Evolutionary conservation across 2,888 invertebrate genomes (phyloP), one percentile per base, ranked within the genome.

Genomic region (Apoderus coryli): DNA sequence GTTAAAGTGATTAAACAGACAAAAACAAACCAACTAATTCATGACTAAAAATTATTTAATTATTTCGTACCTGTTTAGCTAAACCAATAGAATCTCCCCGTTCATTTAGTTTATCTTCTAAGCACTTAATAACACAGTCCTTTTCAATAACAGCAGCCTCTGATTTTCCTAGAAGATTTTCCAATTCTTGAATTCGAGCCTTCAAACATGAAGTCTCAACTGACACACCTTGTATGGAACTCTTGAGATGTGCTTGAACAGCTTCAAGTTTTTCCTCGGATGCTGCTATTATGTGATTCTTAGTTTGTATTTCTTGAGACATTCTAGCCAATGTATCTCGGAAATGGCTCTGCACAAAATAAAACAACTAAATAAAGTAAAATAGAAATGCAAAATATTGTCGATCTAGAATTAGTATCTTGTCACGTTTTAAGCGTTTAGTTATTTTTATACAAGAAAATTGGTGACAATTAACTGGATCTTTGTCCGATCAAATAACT

Each of bases 291-390:
- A 56, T 13, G n/a, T 32, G 22, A 24, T 52, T 47, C 34, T 57
- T 58, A 29, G 44, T 45, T 11, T 52, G 52, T 5, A 57, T 32
- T 42, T 57, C 53, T 6, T 40, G 41, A 31, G 53, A 43, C 44
- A 56, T 48, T 13, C 39, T 10, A 10, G 31, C 22, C 10, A 40
- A 25, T 2, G 39, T 38, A 4, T 39, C 37, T 2, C 26, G 32
- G 35, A 39, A 36, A 10, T 35, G 35, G 9, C 19, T 13, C 42
- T 43, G 22, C 25, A 42, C 2, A 29, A 22, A 29, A 10, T 4
- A 10, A 29, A 10, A 11, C 14, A 14, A 14, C 6, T 13, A 2
- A 6, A 15, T 3, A n/a, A n/a, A 19, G 19, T 7, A 19, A 7
- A 19, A 7, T 7, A 19, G 19, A 19, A 7, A 19, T 19, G 19